Percentiles rank a stretch among this genome's conserved stretches.
Evolutionary conservation across 2,113 vertebrate genomes (phyloP).

Genomic region (Grantiella picta): DNA sequence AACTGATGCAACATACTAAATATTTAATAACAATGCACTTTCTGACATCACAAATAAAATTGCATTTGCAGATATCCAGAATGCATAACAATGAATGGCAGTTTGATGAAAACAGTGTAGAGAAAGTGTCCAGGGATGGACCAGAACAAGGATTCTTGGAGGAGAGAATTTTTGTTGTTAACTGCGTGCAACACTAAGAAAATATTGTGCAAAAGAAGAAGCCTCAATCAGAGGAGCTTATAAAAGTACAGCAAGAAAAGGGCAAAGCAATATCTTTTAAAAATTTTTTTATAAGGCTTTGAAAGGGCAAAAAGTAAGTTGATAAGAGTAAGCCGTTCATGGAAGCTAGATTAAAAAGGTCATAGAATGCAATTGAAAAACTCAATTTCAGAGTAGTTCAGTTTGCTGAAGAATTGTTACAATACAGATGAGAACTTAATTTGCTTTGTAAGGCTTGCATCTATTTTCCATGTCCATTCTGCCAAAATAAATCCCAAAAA

Average conservation of each 20-base stretch:
- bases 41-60: not conserved
- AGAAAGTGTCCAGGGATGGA: not conserved
- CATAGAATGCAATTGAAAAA: not conserved
- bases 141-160: not conserved
- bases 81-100: not conserved
- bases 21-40: not conserved
- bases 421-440: not conserved
- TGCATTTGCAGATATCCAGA: not conserved
- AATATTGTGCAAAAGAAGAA: not conserved
- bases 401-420: not conserved
- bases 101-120: not conserved
- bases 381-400: not conserved
- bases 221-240: not conserved
- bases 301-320: not conserved
- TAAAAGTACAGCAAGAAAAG: slow-evolving; percentile 10
- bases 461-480: not conserved
- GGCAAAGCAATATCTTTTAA: not conserved
- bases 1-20: not conserved
- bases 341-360: slow-evolving; percentile 1
- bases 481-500: not conserved
- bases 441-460: not conserved
- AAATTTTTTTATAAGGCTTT: not conserved
- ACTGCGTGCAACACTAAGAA: not conserved
- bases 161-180: not conserved
- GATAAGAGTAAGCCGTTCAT: not conserved